These are phyloP conservation scores for Podotricha telesiphe DNA, from an alignment of 2,888 invertebrate genomes.

Conservation along the genomic window DNA sequence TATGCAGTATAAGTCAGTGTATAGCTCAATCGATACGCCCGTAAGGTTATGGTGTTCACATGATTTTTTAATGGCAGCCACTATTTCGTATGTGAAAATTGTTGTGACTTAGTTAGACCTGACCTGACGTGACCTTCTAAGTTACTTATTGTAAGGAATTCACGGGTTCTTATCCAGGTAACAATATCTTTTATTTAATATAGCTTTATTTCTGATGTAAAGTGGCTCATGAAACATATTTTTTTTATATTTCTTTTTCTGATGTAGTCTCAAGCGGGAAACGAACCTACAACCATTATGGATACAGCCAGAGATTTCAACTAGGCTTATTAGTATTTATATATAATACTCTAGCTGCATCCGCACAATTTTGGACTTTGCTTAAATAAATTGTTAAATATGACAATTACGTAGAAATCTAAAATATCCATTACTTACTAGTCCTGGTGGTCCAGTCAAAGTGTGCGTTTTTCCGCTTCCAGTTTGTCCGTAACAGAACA, in stretches of 20 bases:
- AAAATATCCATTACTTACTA: slow-evolving; percentile 81
- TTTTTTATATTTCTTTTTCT: too few species aligned
- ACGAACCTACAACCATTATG: too few species aligned
- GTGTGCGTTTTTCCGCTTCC: slow-evolving; percentile 98
- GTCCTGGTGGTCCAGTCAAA: slow-evolving; percentile 94
- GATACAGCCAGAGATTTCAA: too few species aligned
- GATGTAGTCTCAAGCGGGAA: too few species aligned
- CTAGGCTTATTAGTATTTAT: too few species aligned
- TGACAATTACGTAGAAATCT: too few species aligned
- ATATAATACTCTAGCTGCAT: too few species aligned
- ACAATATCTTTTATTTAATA: not conserved
- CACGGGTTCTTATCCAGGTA: not conserved
- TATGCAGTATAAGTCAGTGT: slow-evolving; percentile 17
- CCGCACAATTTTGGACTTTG: too few species aligned
- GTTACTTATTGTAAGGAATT: not conserved
- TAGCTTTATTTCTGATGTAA: too few species aligned
- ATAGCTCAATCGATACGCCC: slow-evolving; percentile 30
- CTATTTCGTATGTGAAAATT: slow-evolving; percentile 15
- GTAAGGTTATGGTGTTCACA: slow-evolving; percentile 20
- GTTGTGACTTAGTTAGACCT: not conserved
- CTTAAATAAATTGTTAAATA: too few species aligned
- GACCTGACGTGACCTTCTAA: too few species aligned
- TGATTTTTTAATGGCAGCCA: slow-evolving; percentile 25
- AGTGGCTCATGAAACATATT: too few species aligned
- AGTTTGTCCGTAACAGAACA: slow-evolving; percentile 98